Conservation (phyloP, 2,113 vertebrate genomes). For the Silurus glanis region DNA sequence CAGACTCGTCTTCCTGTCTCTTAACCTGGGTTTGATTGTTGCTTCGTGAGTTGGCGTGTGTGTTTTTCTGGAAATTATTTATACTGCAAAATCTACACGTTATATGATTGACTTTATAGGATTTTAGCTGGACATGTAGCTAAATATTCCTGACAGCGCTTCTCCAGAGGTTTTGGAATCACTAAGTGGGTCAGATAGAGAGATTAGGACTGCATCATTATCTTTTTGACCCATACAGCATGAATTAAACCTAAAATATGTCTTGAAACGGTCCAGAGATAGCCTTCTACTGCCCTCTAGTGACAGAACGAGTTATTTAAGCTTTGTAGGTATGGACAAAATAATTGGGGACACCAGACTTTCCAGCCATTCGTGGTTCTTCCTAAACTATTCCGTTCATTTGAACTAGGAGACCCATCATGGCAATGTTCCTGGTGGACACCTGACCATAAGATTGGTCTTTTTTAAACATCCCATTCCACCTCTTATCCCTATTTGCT, state of each 20-base stretch:
- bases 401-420: no score
- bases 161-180: not conserved
- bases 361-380: no score
- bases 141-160: not conserved
- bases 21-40: not conserved
- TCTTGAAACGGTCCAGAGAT: not conserved
- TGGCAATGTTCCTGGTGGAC: no score
- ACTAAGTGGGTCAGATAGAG: not conserved
- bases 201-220: not conserved
- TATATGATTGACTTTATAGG: not conserved
- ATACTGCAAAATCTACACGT: not conserved
- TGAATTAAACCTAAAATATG: not conserved
- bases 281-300: slow-evolving; percentile 46
- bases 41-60: not conserved
- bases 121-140: not conserved
- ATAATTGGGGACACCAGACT: no score
- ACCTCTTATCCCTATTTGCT: no score
- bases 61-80: not conserved
- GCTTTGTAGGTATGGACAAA: no score
- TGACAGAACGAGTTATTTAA: not conserved
- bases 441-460: no score
- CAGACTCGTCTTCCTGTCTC: no score
- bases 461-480: no score
- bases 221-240: not conserved
- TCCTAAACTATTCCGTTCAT: no score